Conservation (phyloP, 2,797 vertebrate genomes). For the Rachycentron canadum region DNA sequence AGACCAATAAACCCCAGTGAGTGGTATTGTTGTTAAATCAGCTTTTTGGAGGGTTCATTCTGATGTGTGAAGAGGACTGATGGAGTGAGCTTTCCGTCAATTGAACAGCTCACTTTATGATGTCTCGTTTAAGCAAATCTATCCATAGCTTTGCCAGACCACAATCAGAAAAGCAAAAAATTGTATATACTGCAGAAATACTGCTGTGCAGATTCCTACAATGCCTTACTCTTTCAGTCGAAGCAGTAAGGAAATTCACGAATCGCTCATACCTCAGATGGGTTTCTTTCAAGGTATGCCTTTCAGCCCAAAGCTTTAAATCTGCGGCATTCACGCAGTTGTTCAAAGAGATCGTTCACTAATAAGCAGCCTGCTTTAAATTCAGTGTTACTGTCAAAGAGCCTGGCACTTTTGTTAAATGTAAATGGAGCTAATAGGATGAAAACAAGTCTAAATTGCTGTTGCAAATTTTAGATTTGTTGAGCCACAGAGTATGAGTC, state of each 20-base stretch:
- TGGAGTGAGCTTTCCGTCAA: slow-evolving; percentile 1
- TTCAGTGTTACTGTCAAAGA: slow-evolving; percentile 25
- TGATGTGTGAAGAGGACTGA: not conserved
- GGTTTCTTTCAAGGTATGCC: not conserved
- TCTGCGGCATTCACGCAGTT: not conserved
- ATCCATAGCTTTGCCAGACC: not conserved
- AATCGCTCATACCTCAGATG: slow-evolving; percentile 8
- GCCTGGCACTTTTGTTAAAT: slow-evolving; percentile 9
- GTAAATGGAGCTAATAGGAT: slow-evolving; percentile 5
- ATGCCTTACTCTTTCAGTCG: not conserved
- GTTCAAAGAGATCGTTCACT: slow-evolving; percentile 35
- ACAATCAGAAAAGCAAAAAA: not conserved
- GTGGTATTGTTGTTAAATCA: not conserved
- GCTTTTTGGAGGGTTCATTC: not conserved
- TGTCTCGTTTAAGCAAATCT: not conserved
- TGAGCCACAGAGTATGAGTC: slow-evolving; percentile 4
- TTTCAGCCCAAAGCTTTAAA: slow-evolving; percentile 16
- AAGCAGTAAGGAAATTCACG: not conserved
- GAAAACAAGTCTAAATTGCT: slow-evolving; percentile 12
- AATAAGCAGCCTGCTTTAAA: slow-evolving; percentile 43
- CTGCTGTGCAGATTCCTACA: too few relatives aligned
- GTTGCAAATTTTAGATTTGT: slow-evolving; percentile 3
- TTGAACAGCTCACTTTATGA: not conserved
- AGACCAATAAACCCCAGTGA: not conserved
- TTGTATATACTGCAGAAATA: not conserved